Percentiles rank a stretch among this genome's conserved stretches.
phyloP scores from a whole-genome alignment of 2,113 vertebrate species.

The Hydrolagus affinis region DNA sequence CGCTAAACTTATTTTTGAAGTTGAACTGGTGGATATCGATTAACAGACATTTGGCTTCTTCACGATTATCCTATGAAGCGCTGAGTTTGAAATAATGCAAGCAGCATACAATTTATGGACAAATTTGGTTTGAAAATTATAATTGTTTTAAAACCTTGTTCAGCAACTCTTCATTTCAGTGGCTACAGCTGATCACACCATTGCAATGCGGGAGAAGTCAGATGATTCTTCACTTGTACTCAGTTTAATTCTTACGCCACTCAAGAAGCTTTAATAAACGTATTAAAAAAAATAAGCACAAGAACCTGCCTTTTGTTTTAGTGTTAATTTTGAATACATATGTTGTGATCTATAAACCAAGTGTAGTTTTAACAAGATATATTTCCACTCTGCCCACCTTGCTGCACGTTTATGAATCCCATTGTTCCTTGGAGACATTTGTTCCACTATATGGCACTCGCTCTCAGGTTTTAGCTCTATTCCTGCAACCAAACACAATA shows the following conservation, averaged over 20 bases:
- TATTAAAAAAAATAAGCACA: too few relatives aligned
- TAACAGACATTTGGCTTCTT: conserved; percentile 44
- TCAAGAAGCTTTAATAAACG: too few relatives aligned
- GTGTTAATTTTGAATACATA: too few relatives aligned
- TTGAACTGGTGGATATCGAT: conserved; percentile 83
- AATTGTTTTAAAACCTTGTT: conserved; percentile 2
- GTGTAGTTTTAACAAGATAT: too few relatives aligned
- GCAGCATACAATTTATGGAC: neutral
- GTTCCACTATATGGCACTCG: too few relatives aligned
- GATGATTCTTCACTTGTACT: neutral
- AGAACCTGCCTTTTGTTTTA: too few relatives aligned
- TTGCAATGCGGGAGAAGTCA: neutral
- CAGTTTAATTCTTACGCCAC: neutral
- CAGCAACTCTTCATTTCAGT: neutral
- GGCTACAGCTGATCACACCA: neutral
- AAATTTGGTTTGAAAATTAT: neutral
- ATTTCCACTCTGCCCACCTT: too few relatives aligned
- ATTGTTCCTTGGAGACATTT: too few relatives aligned
- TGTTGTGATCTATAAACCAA: too few relatives aligned
- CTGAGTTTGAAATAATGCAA: neutral
- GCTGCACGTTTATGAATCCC: too few relatives aligned
- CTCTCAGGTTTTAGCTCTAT: too few relatives aligned
- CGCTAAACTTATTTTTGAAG: conserved; percentile 86
- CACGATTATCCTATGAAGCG: neutral
- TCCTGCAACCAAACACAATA: too few relatives aligned